A percentile compares a stretch with the other conserved stretches of the same genome.
These are phyloP conservation scores for Mycogona germanica DNA, from an alignment of 2,888 invertebrate genomes.

Conservation along the genomic window DNA sequence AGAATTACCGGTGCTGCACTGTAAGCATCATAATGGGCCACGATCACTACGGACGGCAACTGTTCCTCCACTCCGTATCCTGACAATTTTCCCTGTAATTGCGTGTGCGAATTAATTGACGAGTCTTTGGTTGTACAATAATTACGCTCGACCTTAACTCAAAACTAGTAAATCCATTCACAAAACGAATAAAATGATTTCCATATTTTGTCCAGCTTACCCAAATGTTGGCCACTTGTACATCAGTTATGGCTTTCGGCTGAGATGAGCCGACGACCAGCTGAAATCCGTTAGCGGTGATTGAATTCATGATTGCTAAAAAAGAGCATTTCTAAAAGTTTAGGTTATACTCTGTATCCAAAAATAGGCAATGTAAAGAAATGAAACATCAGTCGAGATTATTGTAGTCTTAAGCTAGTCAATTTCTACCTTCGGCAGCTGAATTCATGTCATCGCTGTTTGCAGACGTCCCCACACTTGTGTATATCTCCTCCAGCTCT, in stretches of 20 bases:
- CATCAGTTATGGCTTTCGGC: slow-evolving; percentile 56
- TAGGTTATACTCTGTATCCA: not conserved
- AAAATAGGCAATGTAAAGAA: not conserved
- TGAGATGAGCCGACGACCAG: slow-evolving; percentile 66
- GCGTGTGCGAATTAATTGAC: too few relatives aligned
- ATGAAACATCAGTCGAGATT: not conserved
- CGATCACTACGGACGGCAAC: slow-evolving; percentile 74
- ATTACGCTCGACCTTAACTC: too few relatives aligned
- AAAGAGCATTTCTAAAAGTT: slow-evolving; percentile 4
- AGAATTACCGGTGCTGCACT: slow-evolving; percentile 74
- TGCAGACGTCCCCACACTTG: slow-evolving; percentile 56
- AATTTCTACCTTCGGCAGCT: slow-evolving; percentile 50
- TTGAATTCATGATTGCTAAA: slow-evolving; percentile 61
- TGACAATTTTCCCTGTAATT: slow-evolving; percentile 57
- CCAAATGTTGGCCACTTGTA: slow-evolving; percentile 66
- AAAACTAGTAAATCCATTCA: too few relatives aligned
- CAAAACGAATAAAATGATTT: not conserved
- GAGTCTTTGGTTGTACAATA: too few relatives aligned
- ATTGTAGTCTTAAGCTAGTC: slow-evolving; percentile 12
- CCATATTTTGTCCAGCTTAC: slow-evolving; percentile 26
- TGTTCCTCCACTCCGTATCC: slow-evolving; percentile 57
- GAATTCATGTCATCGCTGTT: slow-evolving; percentile 58
- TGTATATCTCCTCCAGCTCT: slow-evolving; percentile 58
- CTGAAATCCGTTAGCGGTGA: slow-evolving; percentile 93
- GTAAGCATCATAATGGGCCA: slow-evolving; percentile 86